Evolutionary conservation across 2,797 vertebrate species (phyloP), one percentile per base, ranked within the genome.

Genomic region (Macroramphosus scolopax): DNA sequence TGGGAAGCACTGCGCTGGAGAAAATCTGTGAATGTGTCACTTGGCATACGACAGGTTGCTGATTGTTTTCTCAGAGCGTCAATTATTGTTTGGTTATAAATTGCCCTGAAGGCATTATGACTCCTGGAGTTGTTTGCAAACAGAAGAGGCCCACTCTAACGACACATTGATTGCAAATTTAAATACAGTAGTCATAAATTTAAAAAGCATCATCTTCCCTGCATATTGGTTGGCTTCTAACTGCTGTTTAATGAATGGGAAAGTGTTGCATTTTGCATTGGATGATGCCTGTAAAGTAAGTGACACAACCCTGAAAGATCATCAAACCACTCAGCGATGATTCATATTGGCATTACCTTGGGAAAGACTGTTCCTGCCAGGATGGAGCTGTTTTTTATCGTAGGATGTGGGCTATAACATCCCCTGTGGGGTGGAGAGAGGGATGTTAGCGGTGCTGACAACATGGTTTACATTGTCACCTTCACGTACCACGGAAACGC

Each of bases 171-270:
- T 16, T 38, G 60, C 51, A 33, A 45, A 62, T 50, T 47, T 48
- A 58, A 49, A 63, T 63, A 44, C 53, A 29, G 17, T 14, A 38
- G 48, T 66, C 51, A 30, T 71, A 63, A 78, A 75, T 51, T 48
- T 66, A 37, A 68, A 68, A 66, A 31, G 51, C 63, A 11, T 51
- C 45, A 8, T 63, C 52, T 20, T 44, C 35, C 1, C 60, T 48
- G 46, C 33, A 14, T 48, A 52, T 22, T 31, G 8, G 25, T 33
- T 22, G 32, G 13, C 39, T 35, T 61, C 32, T 70, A 72, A 76
- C 67, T 75, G 61, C 50, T 50, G 1, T 9, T 26, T 36, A 43
- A 41, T 35, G 26, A 58, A 50, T 5, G 43, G 32, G 31, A 54
- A n/a, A n/a, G n/a, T n/a, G 51, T 65, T 39, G 41, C 28, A 31